Base-by-base conservation (phyloP, 2,888 invertebrate genomes). In the Pachycephus smyrnensis region DNA sequence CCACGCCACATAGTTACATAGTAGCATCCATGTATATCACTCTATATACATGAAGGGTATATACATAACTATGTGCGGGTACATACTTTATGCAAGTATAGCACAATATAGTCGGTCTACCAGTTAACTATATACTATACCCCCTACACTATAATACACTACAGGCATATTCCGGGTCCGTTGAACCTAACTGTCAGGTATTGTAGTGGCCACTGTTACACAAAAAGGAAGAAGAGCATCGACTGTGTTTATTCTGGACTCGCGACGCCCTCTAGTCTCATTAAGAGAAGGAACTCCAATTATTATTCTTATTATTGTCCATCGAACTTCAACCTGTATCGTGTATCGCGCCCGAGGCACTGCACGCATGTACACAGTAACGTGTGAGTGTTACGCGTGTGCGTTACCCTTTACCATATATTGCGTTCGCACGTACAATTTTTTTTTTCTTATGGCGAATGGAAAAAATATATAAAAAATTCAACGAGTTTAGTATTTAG, bases 131-230 rank as follows among this genome's bases (percentile, higher is more conserved):
- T 55, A 55, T 55, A 55, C 55, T 55, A 55, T 55, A 55, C 23
- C 55, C 23, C 9, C 1, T 23, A 55, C 55, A 55, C 55, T 55
- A 55, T 55, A 37, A 74, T 74, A 74, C 30, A 35, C 30, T 36
- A 37, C 30, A 74, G 35, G 23, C 30, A 71, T 35, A 69, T 15
- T 40, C 55, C 80, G 83, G 84, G 88, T 87, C 84, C 89, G 80
- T 87, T 89, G 88, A 89, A 89, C 89, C 88, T 89, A 89, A 89
- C 89, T 88, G 89, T 89, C 81, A 79, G 82, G 80, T 81, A 87
- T 87, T 87, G 85, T 85, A 83, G 80, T 82, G 80, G 80, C 77
- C 83, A 76, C 69, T 76, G 80, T 75, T 85, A 84, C 82, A 86
- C 81, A 82, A 86, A 84, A 84, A 83, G 81, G 81, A 81, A 83